phyloP scores from a whole-genome alignment of 2,113 vertebrate genomes.

The Cynopterus brachyotis region DNA sequence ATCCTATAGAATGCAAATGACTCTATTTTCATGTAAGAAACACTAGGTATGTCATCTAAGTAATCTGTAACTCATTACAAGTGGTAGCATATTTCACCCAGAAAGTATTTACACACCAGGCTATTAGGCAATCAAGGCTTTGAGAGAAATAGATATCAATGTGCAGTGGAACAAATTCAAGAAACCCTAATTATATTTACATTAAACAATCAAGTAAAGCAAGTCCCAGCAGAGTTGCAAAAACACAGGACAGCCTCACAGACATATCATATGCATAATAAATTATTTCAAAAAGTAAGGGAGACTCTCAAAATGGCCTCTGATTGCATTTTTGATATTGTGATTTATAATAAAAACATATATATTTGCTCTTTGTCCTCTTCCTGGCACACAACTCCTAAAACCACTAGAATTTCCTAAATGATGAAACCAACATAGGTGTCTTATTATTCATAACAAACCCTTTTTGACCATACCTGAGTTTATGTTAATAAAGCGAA shows the following conservation, averaged over 20 bases:
- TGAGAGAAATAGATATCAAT: constrained; percentile 44
- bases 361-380: neutral
- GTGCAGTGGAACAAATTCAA: constrained; percentile 26
- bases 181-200: constrained; percentile 60
- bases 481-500: neutral
- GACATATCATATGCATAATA: neutral
- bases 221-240: constrained; percentile 13
- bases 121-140: constrained; percentile 53
- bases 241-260: neutral
- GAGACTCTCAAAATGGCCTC: neutral
- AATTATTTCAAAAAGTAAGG: neutral
- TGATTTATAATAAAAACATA: neutral
- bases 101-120: constrained; percentile 51
- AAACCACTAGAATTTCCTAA: neutral
- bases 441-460: neutral
- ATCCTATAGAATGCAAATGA: constrained; percentile 73
- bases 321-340: neutral
- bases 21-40: constrained; percentile 62
- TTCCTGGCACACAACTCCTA: neutral
- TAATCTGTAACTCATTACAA: constrained; percentile 44
- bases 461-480: neutral
- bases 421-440: neutral
- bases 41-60: neutral
- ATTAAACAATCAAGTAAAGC: constrained; percentile 61
- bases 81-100: neutral